Conservation (phyloP, 2,888 invertebrate genomes). For the Sinhomidia bicolor region DNA sequence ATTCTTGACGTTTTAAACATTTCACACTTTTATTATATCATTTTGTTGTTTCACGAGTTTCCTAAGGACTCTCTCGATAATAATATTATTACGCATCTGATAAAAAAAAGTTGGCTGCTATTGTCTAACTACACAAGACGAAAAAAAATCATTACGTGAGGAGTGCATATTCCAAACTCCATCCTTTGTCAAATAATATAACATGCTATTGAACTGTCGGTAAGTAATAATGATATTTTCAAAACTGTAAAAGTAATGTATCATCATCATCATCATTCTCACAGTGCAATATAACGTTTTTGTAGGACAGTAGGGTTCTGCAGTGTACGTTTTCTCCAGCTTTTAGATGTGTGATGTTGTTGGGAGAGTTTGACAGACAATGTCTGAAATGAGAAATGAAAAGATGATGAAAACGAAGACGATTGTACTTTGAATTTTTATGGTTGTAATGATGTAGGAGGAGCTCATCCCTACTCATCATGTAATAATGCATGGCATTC, state of each 20-base stretch:
- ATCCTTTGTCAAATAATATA: neutral
- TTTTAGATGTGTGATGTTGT: neutral
- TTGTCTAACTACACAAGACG: constrained; percentile 5
- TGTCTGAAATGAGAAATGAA: constrained; percentile 60
- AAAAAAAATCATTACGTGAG: neutral
- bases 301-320: neutral
- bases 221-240: constrained; percentile 23
- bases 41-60: neutral
- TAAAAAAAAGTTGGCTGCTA: constrained; percentile 9
- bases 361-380: constrained; percentile 57
- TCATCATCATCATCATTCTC: constrained; percentile 50
- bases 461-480: constrained; percentile 12
- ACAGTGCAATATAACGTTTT: neutral
- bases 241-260: constrained; percentile 24
- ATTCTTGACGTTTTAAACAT: constrained; percentile 1
- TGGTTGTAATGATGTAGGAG: constrained; percentile 50
- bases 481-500: neutral
- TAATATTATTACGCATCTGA: no score
- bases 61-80: neutral
- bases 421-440: constrained; percentile 48
- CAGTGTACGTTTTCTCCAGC: neutral
- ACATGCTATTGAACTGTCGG: neutral
- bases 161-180: neutral
- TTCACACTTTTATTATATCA: neutral
- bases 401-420: constrained; percentile 40